A percentile compares a stretch with the other conserved stretches of the same genome.
phyloP scores from a whole-genome alignment of 2,888 invertebrate genomes.

The Ectobius pallidus region DNA sequence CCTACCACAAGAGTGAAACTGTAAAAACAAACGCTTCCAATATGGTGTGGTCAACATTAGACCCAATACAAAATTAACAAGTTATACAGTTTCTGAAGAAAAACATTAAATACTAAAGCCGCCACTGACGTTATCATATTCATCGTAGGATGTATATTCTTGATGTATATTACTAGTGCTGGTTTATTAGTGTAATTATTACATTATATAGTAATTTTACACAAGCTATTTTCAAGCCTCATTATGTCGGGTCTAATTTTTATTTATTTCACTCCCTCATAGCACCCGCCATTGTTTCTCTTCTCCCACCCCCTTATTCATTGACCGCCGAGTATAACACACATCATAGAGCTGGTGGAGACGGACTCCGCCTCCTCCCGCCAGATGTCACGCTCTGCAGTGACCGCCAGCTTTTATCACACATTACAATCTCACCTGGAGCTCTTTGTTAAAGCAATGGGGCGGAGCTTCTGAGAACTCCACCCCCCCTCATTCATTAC shows the following conservation, averaged over 20 bases:
- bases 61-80: too few species aligned
- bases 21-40: too few species aligned
- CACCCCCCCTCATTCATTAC: slow-evolving; percentile 33
- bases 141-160: not conserved
- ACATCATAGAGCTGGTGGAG: slow-evolving; percentile 10
- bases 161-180: too few species aligned
- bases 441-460: slow-evolving; percentile 32
- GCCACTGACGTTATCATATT: not conserved
- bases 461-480: slow-evolving; percentile 28
- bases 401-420: slow-evolving; percentile 37
- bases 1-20: too few species aligned
- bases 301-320: slow-evolving; percentile 1
- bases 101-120: too few species aligned
- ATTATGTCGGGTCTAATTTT: slow-evolving; percentile 24
- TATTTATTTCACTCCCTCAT: slow-evolving; percentile 5
- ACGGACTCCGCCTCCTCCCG: slow-evolving; percentile 32
- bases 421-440: slow-evolving; percentile 40
- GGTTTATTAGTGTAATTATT: slow-evolving; percentile 25
- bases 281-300: slow-evolving; percentile 38
- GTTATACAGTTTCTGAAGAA: too few species aligned
- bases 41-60: too few species aligned
- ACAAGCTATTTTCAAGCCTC: slow-evolving; percentile 14
- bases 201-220: slow-evolving; percentile 28
- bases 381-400: slow-evolving; percentile 40
- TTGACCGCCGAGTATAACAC: not conserved